Evolutionary conservation across 2,888 invertebrate species (phyloP), one percentile per base, ranked within the genome.

Genomic region (Lasioglossum morio): DNA sequence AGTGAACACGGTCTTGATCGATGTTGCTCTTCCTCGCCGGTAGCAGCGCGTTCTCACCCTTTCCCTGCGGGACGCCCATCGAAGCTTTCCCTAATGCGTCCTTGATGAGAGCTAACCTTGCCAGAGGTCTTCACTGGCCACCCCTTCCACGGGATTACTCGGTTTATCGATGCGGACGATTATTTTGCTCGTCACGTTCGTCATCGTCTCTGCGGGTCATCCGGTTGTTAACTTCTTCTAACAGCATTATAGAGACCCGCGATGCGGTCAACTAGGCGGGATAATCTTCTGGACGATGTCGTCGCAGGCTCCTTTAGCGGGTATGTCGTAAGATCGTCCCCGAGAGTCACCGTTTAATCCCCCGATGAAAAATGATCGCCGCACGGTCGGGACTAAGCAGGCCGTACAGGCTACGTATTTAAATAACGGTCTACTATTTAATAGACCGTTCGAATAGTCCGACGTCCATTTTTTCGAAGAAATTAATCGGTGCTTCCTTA

Each of bases 161-260:
- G 87, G 81, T 86, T 91, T 91, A 91, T 91, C 90, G 90, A 91
- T 90, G 91, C 86, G 79, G 74, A 81, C 90, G 90, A 91, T 91
- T 89, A 91, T 87, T 90, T 87, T 84, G 83, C 91, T 90, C 90
- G 88, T 91, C 90, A 87, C 88, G 88, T 91, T 91, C 88, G 88
- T 91, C 91, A 88, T 91, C 90, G 88, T 90, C 90, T 88, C 91
- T 88, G 90, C 90, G 87, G 91, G 90, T 91, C 91, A 91, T 77
- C 78, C 73, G 90, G 84, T 87, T 84, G 85, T 81, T 86, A 88
- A 85, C 88, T 90, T 90, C 84, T 72, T 81, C 80, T 83, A 80
- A 81, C 88, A 85, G 79, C 87, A 88, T 76, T 84, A 83, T 81
- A 82, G 75, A 85, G 84, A 53, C 85, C 77, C 77, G 81, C 84